Base-by-base conservation (phyloP, 30 jellyfish, hydroid and myxozoan species). In the Hydractinia symbiolongicarpus region DNA sequence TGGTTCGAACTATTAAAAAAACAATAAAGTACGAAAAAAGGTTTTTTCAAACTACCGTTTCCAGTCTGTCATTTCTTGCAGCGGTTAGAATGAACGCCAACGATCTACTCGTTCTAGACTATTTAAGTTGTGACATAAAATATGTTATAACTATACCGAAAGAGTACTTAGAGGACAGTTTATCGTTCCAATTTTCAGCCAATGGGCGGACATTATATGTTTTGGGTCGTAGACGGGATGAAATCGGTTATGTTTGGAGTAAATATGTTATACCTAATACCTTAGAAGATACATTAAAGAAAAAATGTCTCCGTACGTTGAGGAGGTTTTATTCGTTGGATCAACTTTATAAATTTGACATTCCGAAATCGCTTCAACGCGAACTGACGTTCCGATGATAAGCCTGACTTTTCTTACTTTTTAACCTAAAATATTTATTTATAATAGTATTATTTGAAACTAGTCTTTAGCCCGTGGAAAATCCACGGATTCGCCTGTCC, bases 171-270 rank as follows among this genome's bases (percentile, higher is more conserved):
- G 40, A 64, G 40, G 17, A n/a, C 1, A 64, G 40, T 64, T 4
- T 64, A 64, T n/a, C 74, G 9, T 64, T 64, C 40, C 74, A 64
- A 64, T 64, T 64, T 7, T 64, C 74, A 44, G 74, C 74, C 74
- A 64, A 51, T 51, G 74, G 74, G 4, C 74, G 74, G 19, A 64
- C 74, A 64, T 64, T 64, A 51, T 64, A 64, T 13, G 16, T 64
- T 64, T 6, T 64, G 40, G 74, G 74, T 51, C 52, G 40, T 6
- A 64, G 40, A 13, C 19, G 4, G 40, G 74, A 64, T 6, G 17
- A 7, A 7, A 9, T 51, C 4, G 74, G 9, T n/a, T 13, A 4
- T 7, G 19, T 13, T 7, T 64, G 74, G 74, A n/a, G 52, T 7
- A 64, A 51, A 13, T 51, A 64, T 13, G 16, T 64, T 64, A 51